Base-by-base conservation (phyloP, 2,113 vertebrate species). In the Eurypyga helias region DNA sequence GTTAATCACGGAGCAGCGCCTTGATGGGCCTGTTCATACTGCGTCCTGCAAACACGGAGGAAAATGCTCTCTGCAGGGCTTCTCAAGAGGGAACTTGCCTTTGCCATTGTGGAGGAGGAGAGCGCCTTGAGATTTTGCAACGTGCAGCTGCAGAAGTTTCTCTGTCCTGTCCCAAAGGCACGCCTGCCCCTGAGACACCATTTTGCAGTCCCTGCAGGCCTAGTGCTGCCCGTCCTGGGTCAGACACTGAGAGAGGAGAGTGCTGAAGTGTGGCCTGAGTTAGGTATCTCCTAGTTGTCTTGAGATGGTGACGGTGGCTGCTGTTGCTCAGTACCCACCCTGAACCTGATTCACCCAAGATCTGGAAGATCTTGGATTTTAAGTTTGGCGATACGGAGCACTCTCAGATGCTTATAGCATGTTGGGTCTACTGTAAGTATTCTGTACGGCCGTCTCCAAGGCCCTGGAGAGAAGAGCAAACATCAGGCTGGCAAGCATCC, bases 61-160 rank as follows among this genome's bases (percentile, higher is more conserved):
- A 91, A 54, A 86, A 83, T 0, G 0, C 70, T 95, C 51, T 48
- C 69, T 84, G 87, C 91, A 93, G 69, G 49, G 60, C 55, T 67
- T 46, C 81, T 92, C 77, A 87, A 52, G 89, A 95, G 83, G 31
- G n/a, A 91, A n/a, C 91, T 76, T 94, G 83, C 41, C 83, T 72
- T 72, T 48, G 57, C 66, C 67, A 28, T 6, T 4, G 45, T 25
- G 26, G 26, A 52, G 48, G 69, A n/a, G n/a, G 33, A 93, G 45
- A 77, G 58, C 51, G 77, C 41, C 28, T 38, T 21, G 49, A 75
- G 38, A 36, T 75, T 18, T 67, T 52, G 65, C 34, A 84, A 1
- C 0, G 0, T 28, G 43, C 51, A 73, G 62, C 71, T 76, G 78
- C 48, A 76, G 14, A 48, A 55, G 34, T 36, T 84, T 51, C 19